These are phyloP conservation scores for Leucophenga varia DNA, from an alignment of 1,140 invertebrate genomes.

Conservation along the genomic window DNA sequence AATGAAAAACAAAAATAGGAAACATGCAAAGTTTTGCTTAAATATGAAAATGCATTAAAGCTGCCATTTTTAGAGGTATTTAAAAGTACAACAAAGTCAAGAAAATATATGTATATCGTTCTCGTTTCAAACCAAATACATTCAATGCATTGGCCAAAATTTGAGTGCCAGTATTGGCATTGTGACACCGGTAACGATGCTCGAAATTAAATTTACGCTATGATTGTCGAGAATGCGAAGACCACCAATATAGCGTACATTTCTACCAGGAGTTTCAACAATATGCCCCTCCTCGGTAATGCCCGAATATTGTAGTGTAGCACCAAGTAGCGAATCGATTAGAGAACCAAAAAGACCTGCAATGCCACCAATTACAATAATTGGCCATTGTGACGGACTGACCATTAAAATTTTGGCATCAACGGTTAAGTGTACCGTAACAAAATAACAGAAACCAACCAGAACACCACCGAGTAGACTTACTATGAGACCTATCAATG, in stretches of 20 bases:
- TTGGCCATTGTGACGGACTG: slow-evolving; percentile 78
- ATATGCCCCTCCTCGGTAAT: slow-evolving; percentile 70
- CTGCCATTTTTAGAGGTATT: slow-evolving; percentile 12
- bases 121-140: not conserved
- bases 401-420: slow-evolving; percentile 62
- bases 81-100: too few relatives aligned
- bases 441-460: slow-evolving; percentile 75
- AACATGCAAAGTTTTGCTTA: too few relatives aligned
- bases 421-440: slow-evolving; percentile 66
- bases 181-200: slow-evolving; percentile 71
- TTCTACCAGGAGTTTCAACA: slow-evolving; percentile 71
- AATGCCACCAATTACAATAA: slow-evolving; percentile 70
- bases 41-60: too few relatives aligned
- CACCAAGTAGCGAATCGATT: slow-evolving; percentile 82
- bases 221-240: slow-evolving; percentile 83
- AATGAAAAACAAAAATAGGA: too few relatives aligned
- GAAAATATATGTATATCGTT: slow-evolving; percentile 21
- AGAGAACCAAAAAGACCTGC: slow-evolving; percentile 79
- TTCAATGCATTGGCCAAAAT: slow-evolving; percentile 61
- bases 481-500: slow-evolving; percentile 68
- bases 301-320: slow-evolving; percentile 83
- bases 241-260: slow-evolving; percentile 77
- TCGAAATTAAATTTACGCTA: slow-evolving; percentile 84
- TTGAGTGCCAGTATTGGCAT: slow-evolving; percentile 71
- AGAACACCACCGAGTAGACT: slow-evolving; percentile 74